phyloP scores from a whole-genome alignment of 2,888 invertebrate genomes.

The Exephanes ischioxanthus region DNA sequence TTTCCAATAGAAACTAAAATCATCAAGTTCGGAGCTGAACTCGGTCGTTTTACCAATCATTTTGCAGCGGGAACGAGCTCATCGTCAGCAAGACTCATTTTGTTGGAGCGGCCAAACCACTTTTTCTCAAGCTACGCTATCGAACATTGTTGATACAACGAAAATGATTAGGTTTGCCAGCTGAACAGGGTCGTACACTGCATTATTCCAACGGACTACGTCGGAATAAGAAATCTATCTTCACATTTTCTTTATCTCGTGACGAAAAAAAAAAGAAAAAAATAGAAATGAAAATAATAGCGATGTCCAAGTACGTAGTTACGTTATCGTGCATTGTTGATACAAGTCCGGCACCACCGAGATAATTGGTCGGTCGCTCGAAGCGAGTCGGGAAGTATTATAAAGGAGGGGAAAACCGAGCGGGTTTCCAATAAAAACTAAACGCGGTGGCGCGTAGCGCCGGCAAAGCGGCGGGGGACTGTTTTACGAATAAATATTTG shows the following conservation, averaged over 20 bases:
- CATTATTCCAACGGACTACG: too few species aligned
- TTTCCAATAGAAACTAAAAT: constrained; percentile 52
- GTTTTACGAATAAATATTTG: constrained; percentile 66
- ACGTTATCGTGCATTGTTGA: constrained; percentile 27
- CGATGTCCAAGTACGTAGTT: neutral
- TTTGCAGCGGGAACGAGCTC: too few species aligned
- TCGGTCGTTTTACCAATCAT: too few species aligned
- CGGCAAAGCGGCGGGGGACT: constrained; percentile 9
- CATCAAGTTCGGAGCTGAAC: too few species aligned
- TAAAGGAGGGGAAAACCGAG: constrained; percentile 41
- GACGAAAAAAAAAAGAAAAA: neutral
- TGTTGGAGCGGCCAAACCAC: too few species aligned
- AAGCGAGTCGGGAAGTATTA: constrained; percentile 49
- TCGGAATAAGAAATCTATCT: too few species aligned
- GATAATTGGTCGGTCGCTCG: constrained; percentile 53
- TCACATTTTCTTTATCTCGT: too few species aligned
- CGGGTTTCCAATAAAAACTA: constrained; percentile 54
- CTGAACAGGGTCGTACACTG: too few species aligned
- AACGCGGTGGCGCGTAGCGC: constrained; percentile 49
- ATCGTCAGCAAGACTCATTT: too few species aligned
- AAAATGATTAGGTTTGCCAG: neutral
- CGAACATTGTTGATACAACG: constrained; percentile 29
- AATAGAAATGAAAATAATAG: neutral
- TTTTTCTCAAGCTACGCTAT: neutral
- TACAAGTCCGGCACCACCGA: constrained; percentile 35